Percentiles rank a stretch among this genome's conserved stretches.
Conservation (phyloP, 2,797 vertebrate species). For the Leptoclinus maculatus region DNA sequence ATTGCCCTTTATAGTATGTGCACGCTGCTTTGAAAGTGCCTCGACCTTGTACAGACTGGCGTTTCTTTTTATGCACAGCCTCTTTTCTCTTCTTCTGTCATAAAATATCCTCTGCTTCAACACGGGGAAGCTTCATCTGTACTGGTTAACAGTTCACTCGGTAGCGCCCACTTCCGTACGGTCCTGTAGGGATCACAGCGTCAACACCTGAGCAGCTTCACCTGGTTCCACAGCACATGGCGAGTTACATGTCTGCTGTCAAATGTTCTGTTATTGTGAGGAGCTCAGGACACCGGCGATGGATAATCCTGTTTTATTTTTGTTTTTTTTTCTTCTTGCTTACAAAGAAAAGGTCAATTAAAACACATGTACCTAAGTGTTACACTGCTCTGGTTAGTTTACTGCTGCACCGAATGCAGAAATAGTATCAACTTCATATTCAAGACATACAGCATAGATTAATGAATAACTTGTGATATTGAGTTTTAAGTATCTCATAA, state of each 20-base stretch:
- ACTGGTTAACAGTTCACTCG: slow-evolving; percentile 27
- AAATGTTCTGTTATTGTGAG: slow-evolving; percentile 22
- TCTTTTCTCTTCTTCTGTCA: slow-evolving; percentile 35
- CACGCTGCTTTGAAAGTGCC: slow-evolving; percentile 83
- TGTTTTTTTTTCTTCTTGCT: slow-evolving; percentile 5
- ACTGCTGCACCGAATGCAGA: slow-evolving; percentile 64
- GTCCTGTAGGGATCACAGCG: slow-evolving; percentile 29
- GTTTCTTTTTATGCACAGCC: slow-evolving; percentile 53
- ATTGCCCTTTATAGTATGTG: slow-evolving; percentile 66
- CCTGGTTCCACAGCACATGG: slow-evolving; percentile 38
- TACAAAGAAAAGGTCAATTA: slow-evolving; percentile 60
- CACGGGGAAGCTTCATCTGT: slow-evolving; percentile 56
- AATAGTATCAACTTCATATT: slow-evolving; percentile 26
- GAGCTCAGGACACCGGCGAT: slow-evolving; percentile 46
- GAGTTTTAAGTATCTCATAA: slow-evolving; percentile 43
- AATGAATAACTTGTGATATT: slow-evolving; percentile 26
- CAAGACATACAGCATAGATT: slow-evolving; percentile 10
- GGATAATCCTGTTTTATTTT: slow-evolving; percentile 37
- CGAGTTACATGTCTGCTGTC: slow-evolving; percentile 18
- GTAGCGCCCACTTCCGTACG: slow-evolving; percentile 33
- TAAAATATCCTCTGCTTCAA: slow-evolving; percentile 66
- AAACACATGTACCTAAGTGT: slow-evolving; percentile 35
- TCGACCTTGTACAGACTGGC: slow-evolving; percentile 75
- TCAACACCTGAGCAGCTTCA: slow-evolving; percentile 40
- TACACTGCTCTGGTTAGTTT: slow-evolving; percentile 33